A percentile compares a stretch with the other conserved stretches of the same genome.
These are phyloP conservation scores for Caenorhabditis sp. DNA, from an alignment of 2,888 invertebrate genomes.

Conservation along the genomic window DNA sequence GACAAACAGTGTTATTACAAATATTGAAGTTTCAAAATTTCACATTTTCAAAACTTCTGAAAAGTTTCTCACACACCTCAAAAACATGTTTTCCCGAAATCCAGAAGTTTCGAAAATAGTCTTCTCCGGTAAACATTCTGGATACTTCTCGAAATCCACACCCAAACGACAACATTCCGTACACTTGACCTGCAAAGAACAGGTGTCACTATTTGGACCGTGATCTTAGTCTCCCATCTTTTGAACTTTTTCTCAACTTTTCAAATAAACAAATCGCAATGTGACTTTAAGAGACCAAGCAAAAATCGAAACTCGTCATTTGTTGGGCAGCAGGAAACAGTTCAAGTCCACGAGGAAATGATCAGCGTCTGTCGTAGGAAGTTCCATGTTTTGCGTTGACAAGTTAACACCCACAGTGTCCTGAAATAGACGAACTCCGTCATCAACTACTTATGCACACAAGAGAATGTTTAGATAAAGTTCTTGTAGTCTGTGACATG, in stretches of 20 bases:
- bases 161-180: slow-evolving; percentile 1
- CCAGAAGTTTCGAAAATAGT: not conserved
- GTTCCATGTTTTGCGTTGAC: slow-evolving; percentile 24
- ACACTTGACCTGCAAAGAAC: slow-evolving; percentile 31
- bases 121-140: not conserved
- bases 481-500: slow-evolving; percentile 7
- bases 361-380: slow-evolving; percentile 51
- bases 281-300: slow-evolving; percentile 39
- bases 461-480: slow-evolving; percentile 17
- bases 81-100: not conserved
- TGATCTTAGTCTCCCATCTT: slow-evolving; percentile 33
- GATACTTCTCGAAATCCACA: slow-evolving; percentile 4
- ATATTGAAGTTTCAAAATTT: too few relatives aligned
- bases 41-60: too few relatives aligned
- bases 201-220: slow-evolving; percentile 35
- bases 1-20: too few relatives aligned
- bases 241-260: slow-evolving; percentile 28
- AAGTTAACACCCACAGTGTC: slow-evolving; percentile 17
- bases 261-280: slow-evolving; percentile 35
- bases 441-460: slow-evolving; percentile 18
- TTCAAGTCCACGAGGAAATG: slow-evolving; percentile 37
- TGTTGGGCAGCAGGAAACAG: slow-evolving; percentile 37
- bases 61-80: too few relatives aligned
- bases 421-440: slow-evolving; percentile 35
- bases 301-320: slow-evolving; percentile 42